These are phyloP conservation scores for Pan troglodytes DNA, from an alignment of 2,113 vertebrate genomes.

Conservation along the genomic window NHGRI_mPanTro3-v2.1_pri NC_072404.2:119562001-119562500, in stretches of 20 bases:
- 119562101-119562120: neutral
- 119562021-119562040: neutral
- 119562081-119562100: neutral
- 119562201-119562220: neutral
- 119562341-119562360: neutral
- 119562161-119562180: slow-evolving; percentile 3
- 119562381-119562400: neutral
- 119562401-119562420: neutral
- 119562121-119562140: neutral
- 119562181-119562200: neutral
- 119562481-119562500: neutral
- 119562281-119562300: neutral
- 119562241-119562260: neutral
- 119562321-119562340: neutral
- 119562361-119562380: neutral
- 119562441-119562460: slow-evolving; percentile 10
- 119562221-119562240: neutral
- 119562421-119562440: slow-evolving; percentile 2
- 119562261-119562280: neutral
- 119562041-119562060: neutral
- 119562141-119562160: neutral
- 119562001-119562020: neutral
- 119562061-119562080: neutral
- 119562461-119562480: neutral
- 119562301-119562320: neutral